A percentile compares a stretch with the other conserved stretches of the same genome.
phyloP scores from a whole-genome alignment of 2,797 vertebrate species.

The Malacoctenus gilli region DNA sequence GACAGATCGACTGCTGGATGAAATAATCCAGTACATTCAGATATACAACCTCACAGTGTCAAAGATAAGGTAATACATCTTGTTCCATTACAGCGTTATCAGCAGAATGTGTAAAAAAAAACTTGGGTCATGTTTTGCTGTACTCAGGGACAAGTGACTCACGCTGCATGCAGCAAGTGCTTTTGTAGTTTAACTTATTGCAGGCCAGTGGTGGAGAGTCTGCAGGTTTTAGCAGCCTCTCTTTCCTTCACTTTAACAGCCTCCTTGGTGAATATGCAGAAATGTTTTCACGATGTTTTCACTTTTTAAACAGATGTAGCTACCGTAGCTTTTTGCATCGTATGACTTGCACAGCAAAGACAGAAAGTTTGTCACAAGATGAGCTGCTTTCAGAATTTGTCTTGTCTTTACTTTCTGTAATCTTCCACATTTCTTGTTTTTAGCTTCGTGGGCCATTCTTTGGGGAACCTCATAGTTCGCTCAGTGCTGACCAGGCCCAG shows the following conservation, averaged over 20 bases:
- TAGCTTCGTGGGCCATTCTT: conserved; percentile 98
- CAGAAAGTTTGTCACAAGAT: not conserved
- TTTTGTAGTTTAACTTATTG: too few species aligned
- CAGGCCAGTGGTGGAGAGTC: too few species aligned
- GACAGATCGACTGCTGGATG: conserved; percentile 97
- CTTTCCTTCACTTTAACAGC: too few species aligned
- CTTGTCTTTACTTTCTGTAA: not conserved
- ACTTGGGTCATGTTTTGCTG: conserved; percentile 1
- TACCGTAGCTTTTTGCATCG: too few species aligned
- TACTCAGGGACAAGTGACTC: not conserved
- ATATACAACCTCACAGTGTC: conserved; percentile 96
- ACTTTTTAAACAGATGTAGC: too few species aligned
- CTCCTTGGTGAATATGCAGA: too few species aligned
- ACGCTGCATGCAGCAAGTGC: not conserved
- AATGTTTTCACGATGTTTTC: too few species aligned
- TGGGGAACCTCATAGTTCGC: conserved; percentile 98
- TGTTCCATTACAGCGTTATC: not conserved
- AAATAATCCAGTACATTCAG: conserved; percentile 98
- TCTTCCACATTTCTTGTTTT: conserved; percentile 38
- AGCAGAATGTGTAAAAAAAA: not conserved
- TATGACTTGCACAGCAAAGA: too few species aligned
- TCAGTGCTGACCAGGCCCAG: conserved; percentile 95
- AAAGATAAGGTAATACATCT: conserved; percentile 91
- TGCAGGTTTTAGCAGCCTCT: too few species aligned
- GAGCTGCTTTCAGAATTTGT: not conserved